Percentiles rank a stretch among this genome's conserved stretches.
Evolutionary conservation across 2,113 vertebrate genomes (phyloP).

Genomic region (Boulengeromyrus knoepffleri): DNA sequence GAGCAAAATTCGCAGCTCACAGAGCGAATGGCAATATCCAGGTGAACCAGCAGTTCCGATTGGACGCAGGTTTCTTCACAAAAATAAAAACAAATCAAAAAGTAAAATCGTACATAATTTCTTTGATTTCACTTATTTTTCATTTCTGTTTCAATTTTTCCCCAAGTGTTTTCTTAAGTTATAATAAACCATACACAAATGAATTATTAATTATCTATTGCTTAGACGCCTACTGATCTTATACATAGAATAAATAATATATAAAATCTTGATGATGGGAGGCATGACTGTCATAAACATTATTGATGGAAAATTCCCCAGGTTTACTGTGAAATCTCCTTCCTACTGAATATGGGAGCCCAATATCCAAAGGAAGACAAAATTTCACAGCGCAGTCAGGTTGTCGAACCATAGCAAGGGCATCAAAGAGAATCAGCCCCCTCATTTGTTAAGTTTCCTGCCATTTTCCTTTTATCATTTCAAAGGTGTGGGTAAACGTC

Average conservation of each 20-base stretch:
- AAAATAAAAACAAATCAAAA: neutral
- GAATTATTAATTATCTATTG: neutral
- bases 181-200: neutral
- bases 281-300: neutral
- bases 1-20: neutral
- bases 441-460: constrained; percentile 35
- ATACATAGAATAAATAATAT: neutral
- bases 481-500: constrained; percentile 37
- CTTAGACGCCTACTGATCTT: neutral
- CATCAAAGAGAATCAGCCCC: constrained; percentile 44
- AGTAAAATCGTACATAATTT: neutral
- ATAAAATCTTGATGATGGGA: neutral
- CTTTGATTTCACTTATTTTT: neutral
- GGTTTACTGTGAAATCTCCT: neutral
- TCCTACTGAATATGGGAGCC: neutral
- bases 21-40: neutral
- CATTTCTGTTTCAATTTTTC: neutral
- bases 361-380: neutral
- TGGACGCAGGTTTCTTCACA: neutral
- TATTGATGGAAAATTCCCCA: neutral
- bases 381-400: constrained; percentile 9
- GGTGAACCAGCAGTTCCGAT: neutral
- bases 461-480: constrained; percentile 38
- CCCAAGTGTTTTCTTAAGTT: neutral
- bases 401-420: neutral